These are phyloP conservation scores for Dendrolimus punctatus DNA, from an alignment of 1,140 invertebrate genomes.

Conservation along the genomic window DNA sequence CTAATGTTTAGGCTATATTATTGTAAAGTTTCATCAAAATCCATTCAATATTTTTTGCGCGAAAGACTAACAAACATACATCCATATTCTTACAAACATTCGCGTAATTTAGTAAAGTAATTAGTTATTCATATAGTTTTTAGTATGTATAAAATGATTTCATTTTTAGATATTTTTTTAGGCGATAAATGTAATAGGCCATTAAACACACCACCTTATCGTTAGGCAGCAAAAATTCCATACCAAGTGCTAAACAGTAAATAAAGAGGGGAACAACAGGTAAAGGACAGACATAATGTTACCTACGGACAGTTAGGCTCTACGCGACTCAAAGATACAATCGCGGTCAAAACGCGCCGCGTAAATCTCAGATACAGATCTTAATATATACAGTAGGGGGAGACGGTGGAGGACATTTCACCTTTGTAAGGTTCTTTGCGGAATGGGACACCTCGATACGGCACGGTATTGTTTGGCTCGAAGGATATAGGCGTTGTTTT, in stretches of 20 bases:
- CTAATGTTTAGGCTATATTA: too few relatives aligned
- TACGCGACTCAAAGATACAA: conserved; percentile 49
- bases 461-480: conserved; percentile 10
- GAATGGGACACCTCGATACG: conserved; percentile 18
- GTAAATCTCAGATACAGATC: conserved; percentile 58
- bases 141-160: too few relatives aligned
- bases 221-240: conserved; percentile 5
- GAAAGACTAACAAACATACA: too few relatives aligned
- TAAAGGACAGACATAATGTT: conserved; percentile 43
- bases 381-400: conserved; percentile 37
- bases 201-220: conserved; percentile 9
- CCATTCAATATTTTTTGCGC: too few relatives aligned
- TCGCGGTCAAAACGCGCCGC: conserved; percentile 30
- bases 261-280: conserved; percentile 32
- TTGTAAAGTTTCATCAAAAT: too few relatives aligned
- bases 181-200: conserved; percentile 4
- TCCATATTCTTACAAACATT: too few relatives aligned
- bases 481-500: conserved; percentile 7
- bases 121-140: too few relatives aligned
- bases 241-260: conserved; percentile 12
- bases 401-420: conserved; percentile 31
- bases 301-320: conserved; percentile 29
- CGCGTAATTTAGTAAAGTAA: too few relatives aligned
- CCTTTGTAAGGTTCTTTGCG: conserved; percentile 33
- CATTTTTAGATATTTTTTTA: not conserved